Evolutionary conservation across 2,888 invertebrate species (phyloP).

Genomic region (Uloborus plumipes): DNA sequence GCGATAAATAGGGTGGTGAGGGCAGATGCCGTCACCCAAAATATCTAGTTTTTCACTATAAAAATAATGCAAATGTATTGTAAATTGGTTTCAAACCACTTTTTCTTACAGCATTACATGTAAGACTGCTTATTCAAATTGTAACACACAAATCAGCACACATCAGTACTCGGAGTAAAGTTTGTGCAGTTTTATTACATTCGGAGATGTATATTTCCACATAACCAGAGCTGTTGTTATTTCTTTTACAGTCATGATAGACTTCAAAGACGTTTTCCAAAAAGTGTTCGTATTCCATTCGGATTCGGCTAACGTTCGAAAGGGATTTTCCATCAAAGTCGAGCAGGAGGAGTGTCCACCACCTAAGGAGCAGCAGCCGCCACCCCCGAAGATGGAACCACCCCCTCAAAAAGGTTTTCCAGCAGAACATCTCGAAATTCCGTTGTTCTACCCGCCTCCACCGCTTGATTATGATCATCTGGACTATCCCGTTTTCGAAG

Average conservation of each 20-base stretch:
- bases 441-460: not conserved
- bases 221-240: too few relatives aligned
- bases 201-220: too few relatives aligned
- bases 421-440: not conserved
- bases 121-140: too few relatives aligned
- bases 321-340: constrained; percentile 67
- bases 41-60: too few relatives aligned
- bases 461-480: constrained; percentile 42
- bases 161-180: too few relatives aligned
- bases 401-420: not conserved
- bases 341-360: constrained; percentile 66
- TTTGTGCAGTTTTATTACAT: too few relatives aligned
- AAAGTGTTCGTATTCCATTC: constrained; percentile 66
- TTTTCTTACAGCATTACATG: too few relatives aligned
- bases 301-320: constrained; percentile 65
- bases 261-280: constrained; percentile 65
- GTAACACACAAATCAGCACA: too few relatives aligned
- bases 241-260: constrained; percentile 60
- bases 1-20: too few relatives aligned
- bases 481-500: constrained; percentile 49
- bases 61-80: too few relatives aligned
- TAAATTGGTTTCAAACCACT: too few relatives aligned
- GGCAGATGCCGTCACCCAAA: too few relatives aligned
- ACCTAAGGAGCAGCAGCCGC: not conserved
- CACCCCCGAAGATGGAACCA: not conserved